phyloP scores from a whole-genome alignment of 2,888 invertebrate genomes.

The Fragum fragum region DNA sequence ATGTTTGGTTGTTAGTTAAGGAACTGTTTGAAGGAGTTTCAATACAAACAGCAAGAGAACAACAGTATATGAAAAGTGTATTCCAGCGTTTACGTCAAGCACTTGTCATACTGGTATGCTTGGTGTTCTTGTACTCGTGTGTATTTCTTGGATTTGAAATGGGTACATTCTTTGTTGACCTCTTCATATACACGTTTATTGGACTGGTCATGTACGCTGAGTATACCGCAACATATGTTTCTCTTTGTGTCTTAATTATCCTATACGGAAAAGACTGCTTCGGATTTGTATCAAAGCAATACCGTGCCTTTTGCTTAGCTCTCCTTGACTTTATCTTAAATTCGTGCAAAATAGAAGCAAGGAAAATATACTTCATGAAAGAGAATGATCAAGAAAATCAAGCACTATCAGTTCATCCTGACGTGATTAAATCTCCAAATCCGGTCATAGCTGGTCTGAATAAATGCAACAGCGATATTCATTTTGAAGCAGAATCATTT shows the following conservation, averaged over 20 bases:
- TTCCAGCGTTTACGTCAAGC: neutral
- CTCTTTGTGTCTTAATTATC: neutral
- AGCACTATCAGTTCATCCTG: neutral
- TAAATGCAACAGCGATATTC: neutral
- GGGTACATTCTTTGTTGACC: neutral
- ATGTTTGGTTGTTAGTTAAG: neutral
- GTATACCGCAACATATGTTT: conserved; percentile 4
- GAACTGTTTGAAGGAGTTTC: neutral
- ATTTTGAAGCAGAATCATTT: neutral
- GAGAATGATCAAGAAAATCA: neutral
- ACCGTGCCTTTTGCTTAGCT: neutral
- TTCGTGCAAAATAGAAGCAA: neutral
- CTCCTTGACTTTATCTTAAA: neutral
- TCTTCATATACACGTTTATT: conserved; percentile 4
- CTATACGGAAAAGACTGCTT: neutral
- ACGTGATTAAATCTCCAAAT: neutral
- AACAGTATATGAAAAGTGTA: neutral
- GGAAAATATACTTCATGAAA: neutral
- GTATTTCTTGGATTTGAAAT: conserved; percentile 1
- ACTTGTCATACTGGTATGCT: neutral
- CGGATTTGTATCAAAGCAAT: neutral
- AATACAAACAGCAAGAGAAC: too few relatives aligned
- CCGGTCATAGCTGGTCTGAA: neutral
- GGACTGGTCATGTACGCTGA: neutral
- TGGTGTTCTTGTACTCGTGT: neutral